Evolutionary conservation across 2,888 invertebrate species (phyloP).

Genomic region (Troides oblongomaculatus): DNA sequence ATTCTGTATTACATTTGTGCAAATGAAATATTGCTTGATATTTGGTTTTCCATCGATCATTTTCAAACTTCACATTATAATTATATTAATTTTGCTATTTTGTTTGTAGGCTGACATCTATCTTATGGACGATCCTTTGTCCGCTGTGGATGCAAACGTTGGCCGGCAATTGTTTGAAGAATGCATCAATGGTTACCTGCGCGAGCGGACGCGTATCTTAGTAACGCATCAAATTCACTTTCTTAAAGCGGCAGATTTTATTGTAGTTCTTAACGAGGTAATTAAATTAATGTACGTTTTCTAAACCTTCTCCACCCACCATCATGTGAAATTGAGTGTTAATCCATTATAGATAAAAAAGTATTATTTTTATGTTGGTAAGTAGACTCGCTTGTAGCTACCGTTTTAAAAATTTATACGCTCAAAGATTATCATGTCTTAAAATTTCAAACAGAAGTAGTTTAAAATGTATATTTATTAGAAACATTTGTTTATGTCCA

Average conservation of each 20-base stretch:
- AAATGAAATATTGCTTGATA: no score
- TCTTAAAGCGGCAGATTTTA: constrained; percentile 68
- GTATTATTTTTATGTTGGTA: no score
- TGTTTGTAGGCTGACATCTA: constrained; percentile 85
- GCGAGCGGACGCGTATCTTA: constrained; percentile 85
- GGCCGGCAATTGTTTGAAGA: constrained; percentile 87
- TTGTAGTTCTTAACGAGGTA: constrained; percentile 78
- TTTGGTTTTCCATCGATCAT: not conserved
- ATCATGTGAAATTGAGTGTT: no score
- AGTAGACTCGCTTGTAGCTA: no score
- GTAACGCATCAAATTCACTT: constrained; percentile 92
- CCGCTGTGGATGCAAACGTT: constrained; percentile 90
- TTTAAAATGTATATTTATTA: no score
- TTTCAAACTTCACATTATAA: not conserved
- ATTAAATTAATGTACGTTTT: constrained; percentile 2
- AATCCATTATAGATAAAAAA: no score
- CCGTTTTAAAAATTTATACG: no score
- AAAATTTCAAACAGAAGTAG: no score
- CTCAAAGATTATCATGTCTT: no score
- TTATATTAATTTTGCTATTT: not conserved
- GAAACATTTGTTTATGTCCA: no score
- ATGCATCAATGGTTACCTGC: constrained; percentile 84
- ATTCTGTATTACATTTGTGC: no score
- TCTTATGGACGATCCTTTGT: constrained; percentile 89
- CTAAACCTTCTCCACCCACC: no score